Base-by-base conservation (phyloP, 2,797 vertebrate species). In the Adelosebastes latens region DNA sequence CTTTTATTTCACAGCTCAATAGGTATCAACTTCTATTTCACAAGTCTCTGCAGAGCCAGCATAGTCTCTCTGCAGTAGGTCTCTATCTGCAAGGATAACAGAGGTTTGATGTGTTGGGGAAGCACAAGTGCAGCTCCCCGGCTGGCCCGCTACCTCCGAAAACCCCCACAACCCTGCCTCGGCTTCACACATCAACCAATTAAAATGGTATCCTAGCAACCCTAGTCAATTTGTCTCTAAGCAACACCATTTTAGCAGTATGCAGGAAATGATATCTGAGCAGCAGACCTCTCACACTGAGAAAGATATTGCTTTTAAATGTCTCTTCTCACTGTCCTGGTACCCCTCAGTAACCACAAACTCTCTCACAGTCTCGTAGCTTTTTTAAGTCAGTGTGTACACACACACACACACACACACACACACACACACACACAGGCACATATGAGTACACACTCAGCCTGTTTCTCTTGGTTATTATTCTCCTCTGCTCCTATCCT, bases 141-240 rank as follows among this genome's bases (percentile, higher is more conserved):
- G 69, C 66, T 84, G 75, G 72, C 77, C 49, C 5, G 1, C 81
- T 81, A 81, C 68, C 34, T 79, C 70, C 2, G 18, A 84, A 87
- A 84, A 65, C 77, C 87, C 84, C 84, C 86, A 66, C 85, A 79
- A 71, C 58, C 63, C 68, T 73, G 67, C 71, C 77, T 76, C 68
- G 20, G 85, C 82, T 89, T 92, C 88, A 91, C 86, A 94, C 91
- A 76, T 91, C 85, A 93, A 89, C 91, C 92, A 94, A 96, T 96
- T 96, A 95, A 94, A 89, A 91, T 72, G 73, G 93, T 95, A 87
- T 93, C 95, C 87, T 95, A 95, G 94, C 95, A 96, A 95, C 94
- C 83, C 34, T 66, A 93, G 90, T 93, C 94, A 94, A 95, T 94
- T 94, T 93, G 93, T 95, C 90, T 92, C 94, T 85, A 88, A 95